Evolutionary conservation across 92 coral and sea anemone genomes (phyloP).

Genomic region (Plumapathes pennacea): DNA sequence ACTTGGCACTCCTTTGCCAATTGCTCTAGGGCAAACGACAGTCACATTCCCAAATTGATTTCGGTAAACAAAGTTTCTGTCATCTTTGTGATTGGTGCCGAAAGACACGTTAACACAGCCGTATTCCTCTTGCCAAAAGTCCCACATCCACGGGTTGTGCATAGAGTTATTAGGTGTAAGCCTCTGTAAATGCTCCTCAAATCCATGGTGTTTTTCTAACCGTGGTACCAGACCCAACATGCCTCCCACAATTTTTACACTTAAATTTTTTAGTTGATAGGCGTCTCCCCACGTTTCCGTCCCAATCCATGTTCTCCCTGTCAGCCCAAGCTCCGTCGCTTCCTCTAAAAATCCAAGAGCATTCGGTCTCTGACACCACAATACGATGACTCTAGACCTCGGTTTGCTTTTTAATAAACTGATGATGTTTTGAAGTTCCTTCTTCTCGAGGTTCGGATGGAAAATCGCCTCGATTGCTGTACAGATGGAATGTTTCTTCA

Average conservation of each 20-base stretch:
- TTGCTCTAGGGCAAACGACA: constrained; percentile 50
- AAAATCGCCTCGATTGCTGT: constrained; percentile 74
- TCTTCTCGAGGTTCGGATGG: constrained; percentile 52
- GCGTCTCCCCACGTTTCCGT: constrained; percentile 99
- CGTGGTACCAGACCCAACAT: constrained; percentile 90
- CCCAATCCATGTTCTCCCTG: constrained; percentile 90
- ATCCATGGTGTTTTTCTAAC: constrained; percentile 46
- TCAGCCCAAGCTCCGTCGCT: constrained; percentile 62
- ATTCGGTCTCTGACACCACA: constrained; percentile 91
- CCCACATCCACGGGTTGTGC: constrained; percentile 86
- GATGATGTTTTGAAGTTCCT: constrained; percentile 58
- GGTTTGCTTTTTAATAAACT: constrained; percentile 52
- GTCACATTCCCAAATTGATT: constrained; percentile 52
- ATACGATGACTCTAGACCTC: constrained; percentile 66
- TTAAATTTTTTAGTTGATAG: constrained; percentile 49
- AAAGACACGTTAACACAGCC: constrained; percentile 17
- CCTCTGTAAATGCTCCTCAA: constrained; percentile 57
- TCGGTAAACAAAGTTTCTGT: constrained; percentile 39
- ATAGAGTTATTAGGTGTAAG: constrained; percentile 63
- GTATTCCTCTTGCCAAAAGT: constrained; percentile 67
- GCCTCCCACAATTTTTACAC: constrained; percentile 70
- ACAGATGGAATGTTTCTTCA: constrained; percentile 70
- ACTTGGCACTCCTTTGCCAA: constrained; percentile 56
- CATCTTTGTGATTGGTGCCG: constrained; percentile 6
- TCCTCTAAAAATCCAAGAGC: constrained; percentile 83